Evolutionary conservation across 1,140 invertebrate genomes (phyloP).

Genomic region (Phortica variegata): DNA sequence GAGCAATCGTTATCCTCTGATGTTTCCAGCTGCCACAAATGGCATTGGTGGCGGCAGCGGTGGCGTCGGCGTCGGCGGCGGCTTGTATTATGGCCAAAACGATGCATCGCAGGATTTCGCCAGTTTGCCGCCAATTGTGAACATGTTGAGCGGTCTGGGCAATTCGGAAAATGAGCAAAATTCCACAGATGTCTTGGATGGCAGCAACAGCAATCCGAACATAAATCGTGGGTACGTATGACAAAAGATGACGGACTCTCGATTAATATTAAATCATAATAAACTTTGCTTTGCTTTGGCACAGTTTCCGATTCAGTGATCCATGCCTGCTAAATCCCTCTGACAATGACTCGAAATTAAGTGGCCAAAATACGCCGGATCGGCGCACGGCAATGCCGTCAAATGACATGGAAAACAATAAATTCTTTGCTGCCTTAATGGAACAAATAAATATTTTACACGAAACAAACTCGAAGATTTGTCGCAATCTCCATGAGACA

Average conservation of each 20-base stretch:
- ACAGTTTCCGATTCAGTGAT: conserved; percentile 54
- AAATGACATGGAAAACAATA: conserved; percentile 43
- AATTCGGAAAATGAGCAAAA: conserved; percentile 45
- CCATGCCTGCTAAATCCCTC: conserved; percentile 53
- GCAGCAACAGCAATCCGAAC: conserved; percentile 48
- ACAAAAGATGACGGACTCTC: not conserved
- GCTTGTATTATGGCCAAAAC: conserved; percentile 19
- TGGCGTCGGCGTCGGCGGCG: conserved; percentile 27
- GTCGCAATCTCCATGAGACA: conserved; percentile 53
- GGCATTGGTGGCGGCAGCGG: conserved; percentile 18
- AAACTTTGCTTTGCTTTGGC: too few relatives aligned
- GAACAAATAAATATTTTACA: conserved; percentile 55
- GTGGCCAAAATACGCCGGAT: conserved; percentile 49
- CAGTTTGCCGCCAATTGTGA: conserved; percentile 47
- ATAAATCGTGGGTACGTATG: conserved; percentile 38
- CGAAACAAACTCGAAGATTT: conserved; percentile 57
- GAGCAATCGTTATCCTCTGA: conserved; percentile 46
- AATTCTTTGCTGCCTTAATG: conserved; percentile 48
- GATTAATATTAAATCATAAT: too few relatives aligned
- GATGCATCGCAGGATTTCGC: conserved; percentile 48
- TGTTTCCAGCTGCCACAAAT: conserved; percentile 26
- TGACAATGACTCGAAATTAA: conserved; percentile 51
- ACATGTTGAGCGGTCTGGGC: conserved; percentile 34
- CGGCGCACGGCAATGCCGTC: conserved; percentile 31
- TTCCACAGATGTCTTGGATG: conserved; percentile 49